phyloP scores from a whole-genome alignment of 2,797 vertebrate genomes.

The Pyrocephalus nanus region DNA sequence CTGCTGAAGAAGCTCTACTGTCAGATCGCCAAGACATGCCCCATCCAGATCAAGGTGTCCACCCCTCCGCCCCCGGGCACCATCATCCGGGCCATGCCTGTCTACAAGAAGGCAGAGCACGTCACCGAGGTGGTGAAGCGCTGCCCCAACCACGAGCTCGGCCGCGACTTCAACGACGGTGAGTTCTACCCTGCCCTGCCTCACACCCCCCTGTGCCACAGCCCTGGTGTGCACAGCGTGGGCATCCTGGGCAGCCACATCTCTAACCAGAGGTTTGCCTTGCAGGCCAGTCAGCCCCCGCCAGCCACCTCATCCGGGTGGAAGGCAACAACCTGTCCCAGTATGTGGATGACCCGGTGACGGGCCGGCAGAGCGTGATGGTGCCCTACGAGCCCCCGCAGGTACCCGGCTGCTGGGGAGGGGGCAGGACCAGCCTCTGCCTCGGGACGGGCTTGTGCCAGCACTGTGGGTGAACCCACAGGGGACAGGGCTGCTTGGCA shows the following conservation, averaged over 20 bases:
- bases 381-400: conserved; percentile 95
- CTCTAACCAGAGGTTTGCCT: neutral
- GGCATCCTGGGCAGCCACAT: rapidly evolving
- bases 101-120: conserved; percentile 98
- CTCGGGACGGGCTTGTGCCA: neutral
- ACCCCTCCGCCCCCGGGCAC: conserved; percentile 88
- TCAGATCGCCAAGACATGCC: conserved; percentile 98
- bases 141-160: conserved; percentile 97
- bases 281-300: conserved; percentile 91
- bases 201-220: rapidly evolving
- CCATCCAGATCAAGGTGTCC: conserved; percentile 95
- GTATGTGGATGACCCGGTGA: conserved; percentile 94
- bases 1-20: conserved; percentile 98
- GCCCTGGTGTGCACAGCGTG: rapidly evolving
- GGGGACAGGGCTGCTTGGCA: neutral
- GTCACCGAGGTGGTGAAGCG: conserved; percentile 97
- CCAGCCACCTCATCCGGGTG: conserved; percentile 95
- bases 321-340: conserved; percentile 95
- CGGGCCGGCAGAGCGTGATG: conserved; percentile 92
- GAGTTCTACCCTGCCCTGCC: neutral
- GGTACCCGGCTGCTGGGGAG: conserved; percentile 71
- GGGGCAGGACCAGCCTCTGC: neutral
- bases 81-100: conserved; percentile 92
- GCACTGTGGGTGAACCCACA: rapidly evolving
- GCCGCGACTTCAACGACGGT: conserved; percentile 96